phyloP scores from a whole-genome alignment of 2,113 vertebrate genomes.

The Lampris incognitus region DNA sequence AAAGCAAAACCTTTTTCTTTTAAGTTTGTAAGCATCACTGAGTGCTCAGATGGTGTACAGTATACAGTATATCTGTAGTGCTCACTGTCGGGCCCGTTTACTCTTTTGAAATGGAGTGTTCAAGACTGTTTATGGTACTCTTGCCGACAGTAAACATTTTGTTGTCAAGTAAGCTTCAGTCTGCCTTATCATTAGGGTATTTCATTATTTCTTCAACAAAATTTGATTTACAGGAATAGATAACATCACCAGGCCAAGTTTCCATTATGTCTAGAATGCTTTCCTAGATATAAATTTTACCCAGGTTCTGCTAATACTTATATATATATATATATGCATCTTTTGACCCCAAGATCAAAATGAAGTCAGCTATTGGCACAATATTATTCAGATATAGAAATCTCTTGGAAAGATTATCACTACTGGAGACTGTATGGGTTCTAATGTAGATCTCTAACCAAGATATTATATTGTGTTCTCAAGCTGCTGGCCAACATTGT shows the following conservation, averaged over 20 bases:
- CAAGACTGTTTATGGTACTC: not conserved
- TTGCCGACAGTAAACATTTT: not conserved
- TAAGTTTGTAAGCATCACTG: not conserved
- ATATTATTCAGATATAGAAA: too few species aligned
- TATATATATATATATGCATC: too few species aligned
- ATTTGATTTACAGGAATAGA: too few species aligned
- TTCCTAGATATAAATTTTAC: too few species aligned
- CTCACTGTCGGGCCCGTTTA: not conserved
- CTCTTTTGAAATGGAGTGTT: constrained; percentile 9
- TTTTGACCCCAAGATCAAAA: too few species aligned
- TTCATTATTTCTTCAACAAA: not conserved
- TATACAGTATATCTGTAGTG: not conserved
- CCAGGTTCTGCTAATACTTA: too few species aligned
- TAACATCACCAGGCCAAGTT: too few species aligned
- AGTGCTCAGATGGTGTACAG: not conserved
- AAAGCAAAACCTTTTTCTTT: not conserved
- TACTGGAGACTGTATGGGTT: not conserved
- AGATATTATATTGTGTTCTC: constrained; percentile 19
- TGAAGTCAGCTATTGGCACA: too few species aligned
- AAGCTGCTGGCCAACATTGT: constrained; percentile 92
- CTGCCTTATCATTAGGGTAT: not conserved
- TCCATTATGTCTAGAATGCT: too few species aligned
- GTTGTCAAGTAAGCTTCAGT: not conserved
- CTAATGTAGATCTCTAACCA: constrained; percentile 6
- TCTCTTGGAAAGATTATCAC: too few species aligned